phyloP scores from a whole-genome alignment of 1,140 invertebrate genomes.

The Pygmarrhopalites habei region DNA sequence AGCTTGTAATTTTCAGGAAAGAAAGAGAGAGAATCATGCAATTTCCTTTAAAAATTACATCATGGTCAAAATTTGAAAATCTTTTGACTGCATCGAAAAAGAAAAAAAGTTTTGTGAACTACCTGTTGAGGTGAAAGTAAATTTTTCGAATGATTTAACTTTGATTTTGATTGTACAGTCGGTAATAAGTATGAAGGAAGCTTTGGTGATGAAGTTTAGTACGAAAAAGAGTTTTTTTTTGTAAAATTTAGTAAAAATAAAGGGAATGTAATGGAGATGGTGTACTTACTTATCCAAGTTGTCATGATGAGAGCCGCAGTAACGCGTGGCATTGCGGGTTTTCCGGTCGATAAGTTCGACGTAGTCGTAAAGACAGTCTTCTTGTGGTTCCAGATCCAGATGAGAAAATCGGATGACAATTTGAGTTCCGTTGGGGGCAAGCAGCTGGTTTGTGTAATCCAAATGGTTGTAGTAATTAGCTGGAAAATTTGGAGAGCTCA shows the following conservation, averaged over 20 bases:
- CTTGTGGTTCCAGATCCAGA: slow-evolving; percentile 63
- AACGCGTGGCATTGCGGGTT: slow-evolving; percentile 31
- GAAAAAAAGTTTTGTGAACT: no score
- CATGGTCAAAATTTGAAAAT: no score
- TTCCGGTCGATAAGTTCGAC: slow-evolving; percentile 49
- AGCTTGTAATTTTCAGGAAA: no score
- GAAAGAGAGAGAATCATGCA: no score
- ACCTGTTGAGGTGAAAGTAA: no score
- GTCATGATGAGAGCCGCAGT: slow-evolving; percentile 38
- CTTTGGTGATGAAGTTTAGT: no score
- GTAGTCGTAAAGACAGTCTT: slow-evolving; percentile 68
- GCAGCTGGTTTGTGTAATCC: slow-evolving; percentile 56
- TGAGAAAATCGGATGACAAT: slow-evolving; percentile 58
- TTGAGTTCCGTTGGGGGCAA: slow-evolving; percentile 53
- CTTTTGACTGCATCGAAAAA: no score
- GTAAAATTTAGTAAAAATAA: background rate
- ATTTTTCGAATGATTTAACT: no score
- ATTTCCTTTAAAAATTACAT: no score
- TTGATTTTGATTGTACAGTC: no score
- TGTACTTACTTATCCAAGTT: slow-evolving; percentile 38
- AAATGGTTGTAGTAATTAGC: slow-evolving; percentile 59
- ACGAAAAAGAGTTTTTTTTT: background rate
- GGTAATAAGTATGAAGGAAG: no score
- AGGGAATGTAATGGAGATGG: background rate
- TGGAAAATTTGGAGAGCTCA: slow-evolving; percentile 59